Percentiles rank a stretch among this genome's conserved stretches.
phyloP scores from a whole-genome alignment of 2,113 vertebrate species.

The Gasterosteus aculeatus region DNA sequence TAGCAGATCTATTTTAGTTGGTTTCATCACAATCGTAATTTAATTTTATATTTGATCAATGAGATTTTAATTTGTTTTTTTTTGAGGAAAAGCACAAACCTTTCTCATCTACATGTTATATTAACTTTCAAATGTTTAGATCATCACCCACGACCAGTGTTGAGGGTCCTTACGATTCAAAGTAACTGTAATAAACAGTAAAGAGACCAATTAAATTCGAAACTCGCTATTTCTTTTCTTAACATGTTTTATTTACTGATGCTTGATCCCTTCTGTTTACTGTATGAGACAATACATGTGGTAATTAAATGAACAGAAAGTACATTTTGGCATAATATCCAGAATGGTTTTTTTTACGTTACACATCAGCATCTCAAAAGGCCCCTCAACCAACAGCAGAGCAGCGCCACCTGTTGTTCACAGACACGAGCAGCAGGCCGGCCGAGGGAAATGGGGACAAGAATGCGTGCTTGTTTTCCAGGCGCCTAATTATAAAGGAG shows the following conservation, averaged over 20 bases:
- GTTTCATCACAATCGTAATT: not conserved
- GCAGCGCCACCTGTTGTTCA: constrained; percentile 74
- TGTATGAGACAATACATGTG: not conserved
- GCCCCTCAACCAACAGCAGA: constrained; percentile 33
- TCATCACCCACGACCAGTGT: not conserved
- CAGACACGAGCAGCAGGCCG: constrained; percentile 31
- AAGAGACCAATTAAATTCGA: not conserved
- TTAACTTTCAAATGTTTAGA: not conserved
- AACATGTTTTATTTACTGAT: not conserved
- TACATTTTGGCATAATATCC: not conserved
- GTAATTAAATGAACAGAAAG: not conserved
- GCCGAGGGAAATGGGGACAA: constrained; percentile 37
- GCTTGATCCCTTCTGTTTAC: not conserved
- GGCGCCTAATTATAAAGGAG: constrained; percentile 81
- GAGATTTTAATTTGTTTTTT: not conserved
- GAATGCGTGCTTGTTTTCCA: constrained; percentile 76
- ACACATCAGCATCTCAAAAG: not conserved
- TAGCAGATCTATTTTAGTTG: not conserved
- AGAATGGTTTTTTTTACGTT: not conserved
- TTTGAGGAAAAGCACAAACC: not conserved
- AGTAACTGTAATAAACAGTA: not conserved
- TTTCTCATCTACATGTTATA: not conserved
- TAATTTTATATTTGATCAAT: not conserved
- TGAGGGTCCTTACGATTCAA: not conserved
- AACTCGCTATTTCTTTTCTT: not conserved